Evolutionary conservation across 2,888 invertebrate species (phyloP).

Genomic region (Stenotaenia linearis): DNA sequence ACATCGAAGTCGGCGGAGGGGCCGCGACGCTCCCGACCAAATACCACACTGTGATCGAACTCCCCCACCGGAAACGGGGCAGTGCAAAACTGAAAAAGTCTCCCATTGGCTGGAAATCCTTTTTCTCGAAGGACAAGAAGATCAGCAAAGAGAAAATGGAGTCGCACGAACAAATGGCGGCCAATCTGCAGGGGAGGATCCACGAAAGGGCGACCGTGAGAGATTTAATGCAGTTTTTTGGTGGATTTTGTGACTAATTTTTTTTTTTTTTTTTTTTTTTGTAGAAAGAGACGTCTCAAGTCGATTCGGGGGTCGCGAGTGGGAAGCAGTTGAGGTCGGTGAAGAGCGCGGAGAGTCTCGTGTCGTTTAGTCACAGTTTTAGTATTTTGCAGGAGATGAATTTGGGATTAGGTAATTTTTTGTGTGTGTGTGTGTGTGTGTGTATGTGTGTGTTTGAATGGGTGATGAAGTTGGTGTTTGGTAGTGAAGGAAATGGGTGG

Average conservation of each 20-base stretch:
- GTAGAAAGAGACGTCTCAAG: conserved; percentile 40
- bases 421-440: no score
- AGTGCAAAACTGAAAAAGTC: conserved; percentile 45
- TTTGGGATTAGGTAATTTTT: conserved; percentile 36
- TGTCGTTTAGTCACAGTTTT: conserved; percentile 44
- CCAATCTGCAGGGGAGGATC: neutral
- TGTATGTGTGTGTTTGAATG: no score
- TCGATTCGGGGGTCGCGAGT: conserved; percentile 34
- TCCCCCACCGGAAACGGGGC: conserved; percentile 55
- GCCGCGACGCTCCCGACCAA: conserved; percentile 67
- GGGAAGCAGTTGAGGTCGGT: conserved; percentile 55
- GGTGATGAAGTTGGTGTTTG: no score
- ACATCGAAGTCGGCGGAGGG: conserved; percentile 68
- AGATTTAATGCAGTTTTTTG: neutral
- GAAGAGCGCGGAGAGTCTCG: conserved; percentile 65
- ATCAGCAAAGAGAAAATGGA: conserved; percentile 32
- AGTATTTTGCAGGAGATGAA: neutral
- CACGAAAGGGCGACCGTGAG: neutral
- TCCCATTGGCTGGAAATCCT: conserved; percentile 67
- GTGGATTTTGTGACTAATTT: neutral
- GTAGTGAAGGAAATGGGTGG: no score
- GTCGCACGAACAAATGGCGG: conserved; percentile 37
- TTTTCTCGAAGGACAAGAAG: conserved; percentile 55
- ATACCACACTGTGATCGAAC: conserved; percentile 89
- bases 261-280: conserved; percentile 14